These are phyloP conservation scores for Oxyura jamaicensis DNA, from an alignment of 2,113 vertebrate genomes.

Conservation along the genomic window DNA sequence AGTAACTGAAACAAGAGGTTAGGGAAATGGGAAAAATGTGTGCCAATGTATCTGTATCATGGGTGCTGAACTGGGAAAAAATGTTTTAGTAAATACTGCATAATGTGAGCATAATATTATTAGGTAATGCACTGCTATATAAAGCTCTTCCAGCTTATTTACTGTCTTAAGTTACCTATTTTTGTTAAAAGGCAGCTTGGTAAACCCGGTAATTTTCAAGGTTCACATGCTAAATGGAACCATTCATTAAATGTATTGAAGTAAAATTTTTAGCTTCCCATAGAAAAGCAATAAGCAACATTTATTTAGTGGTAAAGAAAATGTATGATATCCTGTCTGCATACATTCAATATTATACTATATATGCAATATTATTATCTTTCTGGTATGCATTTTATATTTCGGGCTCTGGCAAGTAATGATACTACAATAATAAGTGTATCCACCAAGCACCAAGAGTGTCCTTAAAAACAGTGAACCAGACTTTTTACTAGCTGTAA, in stretches of 20 bases:
- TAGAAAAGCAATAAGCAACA: neutral
- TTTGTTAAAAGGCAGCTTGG: neutral
- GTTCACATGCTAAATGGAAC: neutral
- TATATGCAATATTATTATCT: neutral
- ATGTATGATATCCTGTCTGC: neutral
- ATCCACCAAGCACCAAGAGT: neutral
- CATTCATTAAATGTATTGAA: neutral
- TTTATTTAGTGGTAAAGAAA: neutral
- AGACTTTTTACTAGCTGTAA: conserved; percentile 22
- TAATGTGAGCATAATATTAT: neutral
- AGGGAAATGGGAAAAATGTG: neutral
- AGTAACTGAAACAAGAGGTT: neutral
- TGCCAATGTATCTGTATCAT: neutral
- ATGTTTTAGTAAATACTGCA: neutral
- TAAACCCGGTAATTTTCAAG: neutral
- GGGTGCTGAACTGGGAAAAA: neutral
- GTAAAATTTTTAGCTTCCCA: neutral
- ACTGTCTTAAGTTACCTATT: neutral
- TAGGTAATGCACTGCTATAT: neutral
- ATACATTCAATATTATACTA: neutral
- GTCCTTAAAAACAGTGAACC: neutral
- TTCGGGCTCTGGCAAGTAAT: neutral
- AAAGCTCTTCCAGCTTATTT: neutral
- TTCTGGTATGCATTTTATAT: neutral
- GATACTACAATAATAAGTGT: neutral